These are phyloP conservation scores for Axis porcinus DNA, from an alignment of 2,113 vertebrate genomes.

Conservation along the genomic window DNA sequence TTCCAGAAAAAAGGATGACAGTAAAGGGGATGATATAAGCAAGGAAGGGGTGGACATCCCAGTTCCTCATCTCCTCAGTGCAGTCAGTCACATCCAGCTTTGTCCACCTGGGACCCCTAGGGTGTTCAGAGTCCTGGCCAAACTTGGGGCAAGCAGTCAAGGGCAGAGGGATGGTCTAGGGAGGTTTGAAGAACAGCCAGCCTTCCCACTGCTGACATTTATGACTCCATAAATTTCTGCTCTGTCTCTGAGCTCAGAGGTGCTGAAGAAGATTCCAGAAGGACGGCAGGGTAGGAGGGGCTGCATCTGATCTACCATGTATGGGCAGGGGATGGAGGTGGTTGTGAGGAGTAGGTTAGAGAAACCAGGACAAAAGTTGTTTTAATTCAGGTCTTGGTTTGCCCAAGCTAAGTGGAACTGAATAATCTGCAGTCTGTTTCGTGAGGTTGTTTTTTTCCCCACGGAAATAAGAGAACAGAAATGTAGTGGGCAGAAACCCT, in stretches of 20 bases:
- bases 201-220: too few species aligned
- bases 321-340: fast-evolving
- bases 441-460: background rate
- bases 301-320: background rate
- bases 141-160: background rate
- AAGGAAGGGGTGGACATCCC: background rate
- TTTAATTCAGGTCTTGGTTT: background rate
- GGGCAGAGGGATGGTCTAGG: background rate
- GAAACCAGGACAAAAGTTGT: background rate
- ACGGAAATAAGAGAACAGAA: background rate
- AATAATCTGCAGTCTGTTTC: background rate
- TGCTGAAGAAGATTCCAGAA: background rate
- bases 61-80: background rate
- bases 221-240: background rate
- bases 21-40: background rate
- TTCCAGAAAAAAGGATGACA: background rate
- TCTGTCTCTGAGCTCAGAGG: background rate
- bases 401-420: background rate
- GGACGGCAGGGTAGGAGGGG: background rate
- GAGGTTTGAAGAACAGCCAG: background rate
- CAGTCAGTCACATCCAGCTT: background rate
- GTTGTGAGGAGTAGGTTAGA: background rate
- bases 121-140: background rate
- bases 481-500: background rate
- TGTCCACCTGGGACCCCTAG: background rate